These are phyloP conservation scores for Dicrurus megarhynchus DNA, from an alignment of 2,113 vertebrate species.

Conservation along the genomic window DNA sequence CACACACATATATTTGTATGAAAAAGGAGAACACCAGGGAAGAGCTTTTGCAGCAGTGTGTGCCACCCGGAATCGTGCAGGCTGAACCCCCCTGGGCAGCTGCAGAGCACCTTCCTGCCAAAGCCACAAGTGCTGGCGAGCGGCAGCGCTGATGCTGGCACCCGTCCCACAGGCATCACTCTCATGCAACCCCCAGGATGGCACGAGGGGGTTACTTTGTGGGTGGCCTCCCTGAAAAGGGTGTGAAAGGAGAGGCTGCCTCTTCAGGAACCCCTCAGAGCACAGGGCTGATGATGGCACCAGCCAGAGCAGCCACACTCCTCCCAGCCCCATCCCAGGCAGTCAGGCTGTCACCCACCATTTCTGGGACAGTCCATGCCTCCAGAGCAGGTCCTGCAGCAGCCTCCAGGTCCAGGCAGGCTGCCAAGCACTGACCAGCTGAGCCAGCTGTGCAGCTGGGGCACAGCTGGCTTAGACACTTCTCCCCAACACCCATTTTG, in stretches of 20 bases:
- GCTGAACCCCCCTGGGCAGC: neutral
- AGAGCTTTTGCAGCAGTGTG: neutral
- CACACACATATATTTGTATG: neutral
- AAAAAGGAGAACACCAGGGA: neutral
- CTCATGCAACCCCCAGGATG: neutral
- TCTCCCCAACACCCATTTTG: neutral
- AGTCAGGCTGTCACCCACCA: rapidly evolving
- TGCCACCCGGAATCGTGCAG: rapidly evolving
- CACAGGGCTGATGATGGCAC: neutral
- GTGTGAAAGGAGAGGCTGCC: neutral
- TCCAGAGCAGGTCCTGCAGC: neutral
- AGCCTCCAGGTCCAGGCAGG: neutral
- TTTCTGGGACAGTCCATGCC: rapidly evolving
- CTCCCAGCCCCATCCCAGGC: neutral
- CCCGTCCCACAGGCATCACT: rapidly evolving
- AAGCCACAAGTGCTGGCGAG: neutral
- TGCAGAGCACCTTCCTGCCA: neutral
- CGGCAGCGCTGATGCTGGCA: rapidly evolving
- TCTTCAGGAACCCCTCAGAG: rapidly evolving
- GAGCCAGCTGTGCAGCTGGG: neutral
- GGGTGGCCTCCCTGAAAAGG: neutral
- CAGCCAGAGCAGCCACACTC: neutral
- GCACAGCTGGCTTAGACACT: neutral
- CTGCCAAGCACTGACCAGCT: neutral
- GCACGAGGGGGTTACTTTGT: neutral